Evolutionary conservation across 2,888 invertebrate genomes (phyloP).

Genomic region (Megalurothrips usitatus): DNA sequence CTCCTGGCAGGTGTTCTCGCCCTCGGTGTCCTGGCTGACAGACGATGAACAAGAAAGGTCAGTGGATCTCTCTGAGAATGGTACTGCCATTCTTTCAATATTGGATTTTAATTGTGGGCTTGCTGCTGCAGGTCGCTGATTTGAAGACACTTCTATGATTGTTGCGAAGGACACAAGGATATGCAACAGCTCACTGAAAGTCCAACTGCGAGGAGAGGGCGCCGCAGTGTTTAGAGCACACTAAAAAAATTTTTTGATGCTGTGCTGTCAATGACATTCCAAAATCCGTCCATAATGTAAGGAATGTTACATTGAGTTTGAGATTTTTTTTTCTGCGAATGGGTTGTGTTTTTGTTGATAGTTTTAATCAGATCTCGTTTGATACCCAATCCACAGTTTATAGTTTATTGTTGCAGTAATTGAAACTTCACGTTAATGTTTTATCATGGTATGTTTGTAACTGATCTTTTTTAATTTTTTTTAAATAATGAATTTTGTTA

Average conservation of each 20-base stretch:
- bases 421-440: not conserved
- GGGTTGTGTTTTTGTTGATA: constrained; percentile 14
- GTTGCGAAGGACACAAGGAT: not conserved
- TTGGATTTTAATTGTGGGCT: not conserved
- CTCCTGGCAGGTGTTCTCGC: not conserved
- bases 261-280: not conserved
- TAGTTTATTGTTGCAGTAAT: not conserved
- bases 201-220: too few species aligned
- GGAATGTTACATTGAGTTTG: not conserved
- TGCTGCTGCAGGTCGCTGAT: not conserved
- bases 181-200: constrained; percentile 1
- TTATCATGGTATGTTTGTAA: not conserved
- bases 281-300: constrained; percentile 15
- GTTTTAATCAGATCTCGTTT: constrained; percentile 26
- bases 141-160: not conserved
- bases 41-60: not conserved
- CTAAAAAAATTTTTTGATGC: not conserved
- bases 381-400: constrained; percentile 2
- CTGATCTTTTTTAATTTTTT: not conserved
- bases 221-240: too few species aligned
- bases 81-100: not conserved
- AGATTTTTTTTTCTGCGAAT: not conserved
- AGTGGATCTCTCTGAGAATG: not conserved
- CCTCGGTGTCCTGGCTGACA: not conserved
- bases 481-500: not conserved